Evolutionary conservation across 2,888 invertebrate genomes (phyloP).

Genomic region (Scaptodrosophila latifasciaeformis): DNA sequence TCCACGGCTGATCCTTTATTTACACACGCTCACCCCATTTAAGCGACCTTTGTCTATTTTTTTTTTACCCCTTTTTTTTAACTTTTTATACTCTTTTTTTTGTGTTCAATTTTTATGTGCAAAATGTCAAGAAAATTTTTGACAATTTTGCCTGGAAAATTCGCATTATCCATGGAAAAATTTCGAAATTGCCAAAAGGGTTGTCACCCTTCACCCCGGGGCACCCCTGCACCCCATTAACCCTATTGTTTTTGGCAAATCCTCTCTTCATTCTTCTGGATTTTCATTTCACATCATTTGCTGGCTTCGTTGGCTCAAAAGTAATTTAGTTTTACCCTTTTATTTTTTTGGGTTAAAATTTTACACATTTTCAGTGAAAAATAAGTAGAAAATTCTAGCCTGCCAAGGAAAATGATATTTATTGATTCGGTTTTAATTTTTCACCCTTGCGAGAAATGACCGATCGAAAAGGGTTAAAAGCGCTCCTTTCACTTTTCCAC

Average conservation of each 20-base stretch:
- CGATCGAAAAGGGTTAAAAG: slow-evolving; percentile 13
- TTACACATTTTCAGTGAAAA: slow-evolving; percentile 57
- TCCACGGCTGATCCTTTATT: slow-evolving; percentile 55
- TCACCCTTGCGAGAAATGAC: slow-evolving; percentile 1
- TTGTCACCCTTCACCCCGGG: slow-evolving; percentile 16
- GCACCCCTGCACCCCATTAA: slow-evolving; percentile 21
- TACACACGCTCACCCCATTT: slow-evolving; percentile 44
- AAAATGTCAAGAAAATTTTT: slow-evolving; percentile 50
- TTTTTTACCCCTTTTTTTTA: slow-evolving; percentile 17
- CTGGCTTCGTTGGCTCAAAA: slow-evolving; percentile 7
- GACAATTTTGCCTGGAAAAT: slow-evolving; percentile 47
- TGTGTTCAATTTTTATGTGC: slow-evolving; percentile 38
- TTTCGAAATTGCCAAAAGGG: slow-evolving; percentile 45
- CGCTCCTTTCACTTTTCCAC: background rate
- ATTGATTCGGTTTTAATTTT: background rate
- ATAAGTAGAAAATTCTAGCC: slow-evolving; percentile 38
- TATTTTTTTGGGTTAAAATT: slow-evolving; percentile 52
- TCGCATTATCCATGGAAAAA: slow-evolving; percentile 56
- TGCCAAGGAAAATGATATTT: slow-evolving; percentile 6
- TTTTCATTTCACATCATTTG: slow-evolving; percentile 19
- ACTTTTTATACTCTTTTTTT: slow-evolving; percentile 5
- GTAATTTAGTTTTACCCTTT: slow-evolving; percentile 7
- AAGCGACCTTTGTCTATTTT: slow-evolving; percentile 37
- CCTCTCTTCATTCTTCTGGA: slow-evolving; percentile 12
- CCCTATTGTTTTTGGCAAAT: slow-evolving; percentile 21